Evolutionary conservation across 2,888 invertebrate genomes (phyloP).

Genomic region (Congeria kusceri): DNA sequence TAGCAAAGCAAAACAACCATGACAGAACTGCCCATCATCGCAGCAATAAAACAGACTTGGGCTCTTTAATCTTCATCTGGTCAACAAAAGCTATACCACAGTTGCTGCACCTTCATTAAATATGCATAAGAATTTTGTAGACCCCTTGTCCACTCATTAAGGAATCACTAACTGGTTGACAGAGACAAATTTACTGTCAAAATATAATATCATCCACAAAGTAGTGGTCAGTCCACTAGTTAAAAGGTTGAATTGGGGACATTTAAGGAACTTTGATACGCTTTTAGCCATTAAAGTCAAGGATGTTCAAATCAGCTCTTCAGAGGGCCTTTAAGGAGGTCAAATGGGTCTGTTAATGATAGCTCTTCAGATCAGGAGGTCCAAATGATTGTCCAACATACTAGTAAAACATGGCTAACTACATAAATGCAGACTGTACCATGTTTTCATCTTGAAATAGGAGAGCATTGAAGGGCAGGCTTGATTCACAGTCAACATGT

Average conservation of each 20-base stretch:
- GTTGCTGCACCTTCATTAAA: slow-evolving; percentile 5
- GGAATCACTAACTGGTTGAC: slow-evolving; percentile 19
- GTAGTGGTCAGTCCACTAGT: slow-evolving; percentile 26
- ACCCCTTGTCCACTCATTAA: slow-evolving; percentile 1
- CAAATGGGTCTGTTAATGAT: slow-evolving; percentile 28
- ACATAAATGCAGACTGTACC: neutral
- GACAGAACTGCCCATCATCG: neutral
- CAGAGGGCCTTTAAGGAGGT: slow-evolving; percentile 8
- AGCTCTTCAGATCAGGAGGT: slow-evolving; percentile 10
- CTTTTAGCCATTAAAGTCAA: slow-evolving; percentile 30
- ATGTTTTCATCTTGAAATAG: slow-evolving; percentile 1
- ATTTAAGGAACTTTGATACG: slow-evolving; percentile 22
- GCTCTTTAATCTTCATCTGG: neutral
- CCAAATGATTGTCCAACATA: slow-evolving; percentile 39
- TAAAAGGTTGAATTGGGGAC: slow-evolving; percentile 34
- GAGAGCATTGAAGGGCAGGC: neutral
- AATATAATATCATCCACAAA: slow-evolving; percentile 38
- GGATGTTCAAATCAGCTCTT: slow-evolving; percentile 28
- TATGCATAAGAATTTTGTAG: slow-evolving; percentile 4
- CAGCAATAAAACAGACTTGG: neutral
- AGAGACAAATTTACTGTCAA: slow-evolving; percentile 44
- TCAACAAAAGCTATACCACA: neutral
- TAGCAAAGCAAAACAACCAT: neutral
- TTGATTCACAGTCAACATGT: too few relatives aligned
- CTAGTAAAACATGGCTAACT: slow-evolving; percentile 34